Evolutionary conservation across 2,888 invertebrate species (phyloP).

Genomic region (Mimachlamys varia): DNA sequence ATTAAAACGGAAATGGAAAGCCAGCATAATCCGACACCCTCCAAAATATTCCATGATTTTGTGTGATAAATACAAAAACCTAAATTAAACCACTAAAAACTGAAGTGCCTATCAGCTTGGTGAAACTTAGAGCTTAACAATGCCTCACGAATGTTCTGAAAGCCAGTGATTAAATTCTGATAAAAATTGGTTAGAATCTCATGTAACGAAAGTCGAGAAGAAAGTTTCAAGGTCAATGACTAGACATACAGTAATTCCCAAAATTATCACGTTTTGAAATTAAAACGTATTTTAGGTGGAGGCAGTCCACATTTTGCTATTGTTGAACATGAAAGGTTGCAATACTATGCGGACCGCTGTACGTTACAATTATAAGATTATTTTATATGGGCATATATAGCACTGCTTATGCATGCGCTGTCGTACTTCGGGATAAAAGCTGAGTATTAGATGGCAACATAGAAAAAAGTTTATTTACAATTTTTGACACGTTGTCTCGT

Average conservation of each 20-base stretch:
- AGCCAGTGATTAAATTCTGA: not conserved
- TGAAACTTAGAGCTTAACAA: not conserved
- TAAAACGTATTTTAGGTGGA: not conserved
- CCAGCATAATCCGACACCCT: constrained; percentile 15
- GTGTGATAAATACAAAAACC: not conserved
- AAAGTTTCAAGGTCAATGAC: not conserved
- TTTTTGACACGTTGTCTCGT: not conserved
- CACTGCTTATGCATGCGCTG: too few relatives aligned
- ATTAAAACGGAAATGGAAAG: not conserved
- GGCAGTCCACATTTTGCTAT: too few relatives aligned
- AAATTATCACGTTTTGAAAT: too few relatives aligned
- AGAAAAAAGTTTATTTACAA: not conserved
- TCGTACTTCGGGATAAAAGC: too few relatives aligned
- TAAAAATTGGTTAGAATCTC: not conserved
- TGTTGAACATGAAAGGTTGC: too few relatives aligned
- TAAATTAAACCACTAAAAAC: not conserved
- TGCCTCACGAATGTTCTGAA: not conserved
- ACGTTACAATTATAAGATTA: too few relatives aligned
- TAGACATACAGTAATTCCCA: too few relatives aligned
- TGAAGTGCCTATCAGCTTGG: not conserved
- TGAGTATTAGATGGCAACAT: not conserved
- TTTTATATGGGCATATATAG: too few relatives aligned
- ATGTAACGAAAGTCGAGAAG: not conserved
- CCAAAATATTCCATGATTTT: not conserved
- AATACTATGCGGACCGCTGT: too few relatives aligned